Evolutionary conservation across 2,113 vertebrate species (phyloP), one percentile per base, ranked within the genome.

Genomic region (Petromus typicus): DNA sequence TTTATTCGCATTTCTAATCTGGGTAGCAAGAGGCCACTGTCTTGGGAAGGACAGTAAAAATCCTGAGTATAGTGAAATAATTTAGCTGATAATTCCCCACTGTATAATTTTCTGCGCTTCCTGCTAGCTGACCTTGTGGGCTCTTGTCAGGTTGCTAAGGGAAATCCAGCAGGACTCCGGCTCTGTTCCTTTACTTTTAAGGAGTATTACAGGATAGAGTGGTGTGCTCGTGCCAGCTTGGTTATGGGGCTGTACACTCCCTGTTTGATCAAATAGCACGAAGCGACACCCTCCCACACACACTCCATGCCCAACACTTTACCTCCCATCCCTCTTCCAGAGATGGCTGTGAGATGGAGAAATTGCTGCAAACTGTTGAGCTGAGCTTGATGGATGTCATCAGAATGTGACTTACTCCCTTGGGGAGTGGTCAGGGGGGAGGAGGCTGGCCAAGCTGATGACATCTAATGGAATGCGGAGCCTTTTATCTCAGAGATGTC

Each of bases 121-220:
- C 98, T 98, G 98, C 98, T 98, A 98, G 97, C 98, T 98, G 98
- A 98, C 99, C 99, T 99, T 99, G 98, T 98, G 98, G 98, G 98
- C 98, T 98, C 93, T 98, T 98, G 98, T 98, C 98, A 98, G 98
- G 98, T 98, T 98, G 98, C 98, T 98, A 98, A 98, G 98, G 98
- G 98, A 98, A 98, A 99, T 99, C 96, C 98, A 98, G 98, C 98
- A 98, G 98, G 98, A 98, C 97, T 98, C 98, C 98, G 93, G 97
- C 91, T 96, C 98, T 96, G 95, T 96, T 98, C 97, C 97, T 98
- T 97, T 97, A 98, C 98, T 98, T 98, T 98, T 93, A 96, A 98
- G 97, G 98, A 98, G 97, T 98, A 97, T 97, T 98, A 94, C 96
- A 97, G 97, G 97, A 96, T 95, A 98, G 94, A 92, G 96, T 96